Conservation (phyloP, 1,140 invertebrate species). For the Heliothis subflexa region DNA sequence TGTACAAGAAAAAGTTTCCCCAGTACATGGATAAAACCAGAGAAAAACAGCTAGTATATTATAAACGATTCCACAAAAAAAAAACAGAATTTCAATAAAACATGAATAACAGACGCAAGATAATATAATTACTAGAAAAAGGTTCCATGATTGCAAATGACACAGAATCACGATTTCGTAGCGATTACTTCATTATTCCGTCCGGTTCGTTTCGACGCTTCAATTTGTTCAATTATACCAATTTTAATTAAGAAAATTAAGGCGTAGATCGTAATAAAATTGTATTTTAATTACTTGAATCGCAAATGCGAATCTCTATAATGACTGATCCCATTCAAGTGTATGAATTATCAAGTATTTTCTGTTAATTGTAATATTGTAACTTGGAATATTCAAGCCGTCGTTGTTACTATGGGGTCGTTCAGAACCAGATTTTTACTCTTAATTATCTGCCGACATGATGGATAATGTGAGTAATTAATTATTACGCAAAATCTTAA, state of each 20-base stretch:
- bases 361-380: slow-evolving; percentile 28
- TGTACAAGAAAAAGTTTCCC: no score
- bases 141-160: slow-evolving; percentile 30
- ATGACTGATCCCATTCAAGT: slow-evolving; percentile 42
- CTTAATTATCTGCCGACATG: background rate
- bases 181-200: slow-evolving; percentile 39
- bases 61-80: no score
- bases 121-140: slow-evolving; percentile 29
- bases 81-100: background rate
- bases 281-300: slow-evolving; percentile 47
- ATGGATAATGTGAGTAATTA: no score
- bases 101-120: slow-evolving; percentile 12
- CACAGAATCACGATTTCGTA: slow-evolving; percentile 31
- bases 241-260: slow-evolving; percentile 48
- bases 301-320: slow-evolving; percentile 37
- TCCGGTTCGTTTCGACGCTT: slow-evolving; percentile 28
- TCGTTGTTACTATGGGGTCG: background rate
- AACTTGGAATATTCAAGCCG: background rate
- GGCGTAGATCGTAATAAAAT: slow-evolving; percentile 44
- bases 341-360: slow-evolving; percentile 40
- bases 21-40: no score
- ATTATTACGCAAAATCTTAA: no score
- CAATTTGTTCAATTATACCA: slow-evolving; percentile 45
- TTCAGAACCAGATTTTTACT: background rate
- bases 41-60: no score